Conservation (phyloP, 2,888 invertebrate species). For the Acronicta psi region DNA sequence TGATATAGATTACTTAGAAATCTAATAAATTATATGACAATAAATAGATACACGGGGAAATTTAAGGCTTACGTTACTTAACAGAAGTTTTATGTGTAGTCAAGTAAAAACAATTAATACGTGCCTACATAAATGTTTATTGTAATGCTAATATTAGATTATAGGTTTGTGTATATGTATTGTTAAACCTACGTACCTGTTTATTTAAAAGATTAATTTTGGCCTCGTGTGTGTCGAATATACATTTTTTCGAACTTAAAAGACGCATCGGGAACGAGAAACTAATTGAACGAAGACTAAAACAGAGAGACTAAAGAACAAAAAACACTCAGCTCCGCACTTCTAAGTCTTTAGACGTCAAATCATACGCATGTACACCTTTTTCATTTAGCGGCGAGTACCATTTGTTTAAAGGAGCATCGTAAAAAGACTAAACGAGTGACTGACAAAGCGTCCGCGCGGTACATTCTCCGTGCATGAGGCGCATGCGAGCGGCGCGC, state of each 20-base stretch:
- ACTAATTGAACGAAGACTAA: not conserved
- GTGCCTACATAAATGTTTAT: too few species aligned
- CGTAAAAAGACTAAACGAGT: conserved; percentile 44
- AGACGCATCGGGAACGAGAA: not conserved
- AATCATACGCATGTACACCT: conserved; percentile 4
- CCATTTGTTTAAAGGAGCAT: conserved; percentile 29
- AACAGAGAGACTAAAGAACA: not conserved
- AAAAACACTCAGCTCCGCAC: not conserved
- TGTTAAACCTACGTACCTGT: too few species aligned
- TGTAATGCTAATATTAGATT: too few species aligned
- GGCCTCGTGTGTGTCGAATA: too few species aligned
- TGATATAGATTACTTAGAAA: conserved; percentile 55
- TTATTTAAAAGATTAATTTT: too few species aligned
- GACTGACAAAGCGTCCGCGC: conserved; percentile 49
- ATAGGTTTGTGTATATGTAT: too few species aligned
- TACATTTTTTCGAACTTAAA: too few species aligned
- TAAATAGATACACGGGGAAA: conserved; percentile 11
- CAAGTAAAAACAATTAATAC: not conserved
- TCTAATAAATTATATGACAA: conserved; percentile 35
- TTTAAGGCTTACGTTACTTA: conserved; percentile 12
- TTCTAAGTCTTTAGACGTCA: not conserved
- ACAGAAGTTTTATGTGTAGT: conserved; percentile 9
- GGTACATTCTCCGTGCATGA: conserved; percentile 40
- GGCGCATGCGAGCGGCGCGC: conserved; percentile 40
- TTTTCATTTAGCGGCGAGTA: conserved; percentile 20